A percentile compares a stretch with the other conserved stretches of the same genome.
Conservation (phyloP, 2,113 vertebrate genomes). For the Cricetomys ansorgei region DNA sequence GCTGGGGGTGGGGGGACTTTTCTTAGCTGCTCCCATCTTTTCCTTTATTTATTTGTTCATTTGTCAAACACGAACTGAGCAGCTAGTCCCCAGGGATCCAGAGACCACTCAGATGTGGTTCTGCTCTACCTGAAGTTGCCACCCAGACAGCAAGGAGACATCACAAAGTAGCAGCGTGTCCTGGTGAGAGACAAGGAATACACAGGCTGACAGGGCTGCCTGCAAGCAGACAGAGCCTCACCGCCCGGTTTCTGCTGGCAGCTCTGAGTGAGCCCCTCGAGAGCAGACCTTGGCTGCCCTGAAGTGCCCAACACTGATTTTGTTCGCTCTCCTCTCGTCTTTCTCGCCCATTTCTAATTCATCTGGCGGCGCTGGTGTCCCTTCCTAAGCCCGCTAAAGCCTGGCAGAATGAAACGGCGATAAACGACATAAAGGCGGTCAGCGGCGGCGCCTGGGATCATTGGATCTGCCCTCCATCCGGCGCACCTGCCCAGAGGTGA, state of each 20-base stretch:
- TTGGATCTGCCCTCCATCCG: neutral
- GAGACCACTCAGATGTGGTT: fast-evolving
- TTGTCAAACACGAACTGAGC: neutral
- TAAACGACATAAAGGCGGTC: neutral
- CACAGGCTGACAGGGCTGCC: fast-evolving
- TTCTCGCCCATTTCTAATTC: neutral
- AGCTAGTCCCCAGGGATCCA: neutral
- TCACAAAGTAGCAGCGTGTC: fast-evolving
- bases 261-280: neutral
- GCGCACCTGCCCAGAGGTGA: neutral
- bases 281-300: neutral
- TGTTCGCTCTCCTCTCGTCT: neutral
- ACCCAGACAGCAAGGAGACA: neutral
- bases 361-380: neutral
- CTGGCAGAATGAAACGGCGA: neutral
- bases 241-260: neutral
- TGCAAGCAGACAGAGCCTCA: fast-evolving
- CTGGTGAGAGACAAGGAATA: fast-evolving
- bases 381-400: slow-evolving; percentile 33
- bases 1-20: fast-evolving
- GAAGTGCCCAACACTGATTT: neutral
- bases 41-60: neutral
- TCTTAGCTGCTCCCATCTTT: neutral
- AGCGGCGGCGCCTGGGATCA: fast-evolving
- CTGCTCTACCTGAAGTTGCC: fast-evolving